Percentiles rank a stretch among this genome's conserved stretches.
Conservation (phyloP, 1,140 invertebrate genomes). For the Melanaphis sacchari region DNA sequence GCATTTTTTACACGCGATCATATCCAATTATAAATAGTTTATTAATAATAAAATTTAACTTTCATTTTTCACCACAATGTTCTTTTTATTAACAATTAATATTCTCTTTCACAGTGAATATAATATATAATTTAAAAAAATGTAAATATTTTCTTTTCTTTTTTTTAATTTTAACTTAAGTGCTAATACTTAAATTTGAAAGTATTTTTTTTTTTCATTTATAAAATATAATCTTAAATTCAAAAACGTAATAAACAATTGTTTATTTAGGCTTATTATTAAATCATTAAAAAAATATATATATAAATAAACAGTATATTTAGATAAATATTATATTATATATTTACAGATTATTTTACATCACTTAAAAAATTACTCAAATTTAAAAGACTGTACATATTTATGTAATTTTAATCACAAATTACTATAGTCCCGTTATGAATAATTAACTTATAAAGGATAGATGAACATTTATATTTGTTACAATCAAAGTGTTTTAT, state of each 20-base stretch:
- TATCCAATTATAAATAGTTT: neutral
- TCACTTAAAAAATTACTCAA: neutral
- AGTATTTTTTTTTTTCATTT: neutral
- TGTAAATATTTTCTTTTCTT: neutral
- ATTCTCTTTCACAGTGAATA: neutral
- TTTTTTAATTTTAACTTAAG: neutral
- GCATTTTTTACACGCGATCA: constrained; percentile 14
- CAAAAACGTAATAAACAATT: neutral
- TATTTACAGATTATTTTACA: neutral
- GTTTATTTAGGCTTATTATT: neutral
- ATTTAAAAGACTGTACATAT: too few relatives aligned
- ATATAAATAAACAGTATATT: neutral
- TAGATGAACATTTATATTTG: too few relatives aligned
- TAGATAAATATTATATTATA: neutral
- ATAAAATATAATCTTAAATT: neutral
- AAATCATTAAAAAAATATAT: neutral
- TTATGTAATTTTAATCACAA: neutral
- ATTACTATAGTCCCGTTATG: neutral
- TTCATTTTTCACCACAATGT: neutral
- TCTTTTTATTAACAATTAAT: neutral
- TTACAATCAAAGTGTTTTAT: neutral
- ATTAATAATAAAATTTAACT: neutral
- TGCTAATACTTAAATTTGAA: neutral
- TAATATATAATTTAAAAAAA: neutral
- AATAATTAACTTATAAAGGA: neutral